phyloP scores from a whole-genome alignment of 2,797 vertebrate genomes.

The Anniella stebbinsi region DNA sequence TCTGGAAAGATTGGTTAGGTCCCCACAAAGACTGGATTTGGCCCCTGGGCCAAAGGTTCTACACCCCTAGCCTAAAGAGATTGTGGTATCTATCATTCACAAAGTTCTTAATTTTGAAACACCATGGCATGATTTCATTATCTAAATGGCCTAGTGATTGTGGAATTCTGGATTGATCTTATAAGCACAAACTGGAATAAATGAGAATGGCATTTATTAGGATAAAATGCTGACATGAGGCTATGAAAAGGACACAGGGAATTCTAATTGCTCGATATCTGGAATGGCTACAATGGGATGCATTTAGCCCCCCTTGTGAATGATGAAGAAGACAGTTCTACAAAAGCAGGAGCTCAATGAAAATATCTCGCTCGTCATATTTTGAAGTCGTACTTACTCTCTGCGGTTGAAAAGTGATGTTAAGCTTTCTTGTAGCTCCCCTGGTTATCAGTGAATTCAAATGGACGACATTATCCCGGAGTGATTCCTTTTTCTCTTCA shows the following conservation, averaged over 20 bases:
- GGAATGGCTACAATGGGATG: neutral
- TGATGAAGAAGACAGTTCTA: neutral
- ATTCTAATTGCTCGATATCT: neutral
- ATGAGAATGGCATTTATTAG: neutral
- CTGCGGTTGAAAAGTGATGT: constrained; percentile 88
- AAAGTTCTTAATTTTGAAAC: neutral
- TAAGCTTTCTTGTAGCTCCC: constrained; percentile 79
- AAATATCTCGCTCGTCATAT: neutral
- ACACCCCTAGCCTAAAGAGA: neutral
- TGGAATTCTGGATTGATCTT: neutral
- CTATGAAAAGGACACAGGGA: neutral
- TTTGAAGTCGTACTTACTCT: constrained; percentile 78
- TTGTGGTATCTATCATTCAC: neutral
- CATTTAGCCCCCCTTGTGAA: too few species aligned
- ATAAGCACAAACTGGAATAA: neutral
- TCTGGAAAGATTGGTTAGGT: too few species aligned
- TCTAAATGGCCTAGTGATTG: neutral
- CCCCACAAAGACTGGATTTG: too few species aligned
- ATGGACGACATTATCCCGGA: constrained; percentile 76
- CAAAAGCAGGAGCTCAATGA: neutral
- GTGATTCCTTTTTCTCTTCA: constrained; percentile 41
- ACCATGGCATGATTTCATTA: neutral
- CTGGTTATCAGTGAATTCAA: constrained; percentile 83
- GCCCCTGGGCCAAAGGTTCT: neutral
- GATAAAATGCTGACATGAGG: neutral